Conservation (phyloP, 2,113 vertebrate species). For the Falcunculus frontatus region DNA sequence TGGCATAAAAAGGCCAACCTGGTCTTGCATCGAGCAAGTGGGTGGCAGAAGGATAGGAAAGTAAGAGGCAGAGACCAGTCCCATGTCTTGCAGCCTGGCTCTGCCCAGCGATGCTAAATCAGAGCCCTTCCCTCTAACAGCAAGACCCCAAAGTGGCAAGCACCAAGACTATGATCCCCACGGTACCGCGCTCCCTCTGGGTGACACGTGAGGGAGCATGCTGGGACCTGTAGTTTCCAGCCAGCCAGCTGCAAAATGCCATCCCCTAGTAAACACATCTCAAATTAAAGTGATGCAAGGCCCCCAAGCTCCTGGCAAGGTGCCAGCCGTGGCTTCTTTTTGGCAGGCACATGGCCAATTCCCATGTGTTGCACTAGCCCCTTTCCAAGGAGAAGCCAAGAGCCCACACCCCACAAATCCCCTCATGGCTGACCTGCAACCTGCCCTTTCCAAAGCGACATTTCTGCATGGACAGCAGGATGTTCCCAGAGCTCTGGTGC, state of each 20-base stretch:
- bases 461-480: background rate
- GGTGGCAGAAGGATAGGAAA: background rate
- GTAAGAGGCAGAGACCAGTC: background rate
- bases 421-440: accelerated
- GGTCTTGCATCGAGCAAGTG: background rate
- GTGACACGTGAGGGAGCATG: background rate
- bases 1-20: background rate
- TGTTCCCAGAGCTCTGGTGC: background rate
- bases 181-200: accelerated
- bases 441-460: accelerated
- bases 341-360: background rate
- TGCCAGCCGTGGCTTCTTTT: background rate
- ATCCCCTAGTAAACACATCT: background rate
- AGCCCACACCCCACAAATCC: accelerated
- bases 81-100: background rate
- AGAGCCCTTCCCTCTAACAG: background rate
- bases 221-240: conserved; percentile 41
- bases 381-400: background rate
- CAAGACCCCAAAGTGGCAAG: background rate
- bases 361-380: background rate
- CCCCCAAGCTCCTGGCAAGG: background rate
- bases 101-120: background rate
- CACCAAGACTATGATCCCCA: accelerated
- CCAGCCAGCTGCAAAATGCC: conserved; percentile 11
- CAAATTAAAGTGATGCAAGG: background rate